Conservation (phyloP, 2,113 vertebrate genomes). For the Rhombomys opimus region DNA sequence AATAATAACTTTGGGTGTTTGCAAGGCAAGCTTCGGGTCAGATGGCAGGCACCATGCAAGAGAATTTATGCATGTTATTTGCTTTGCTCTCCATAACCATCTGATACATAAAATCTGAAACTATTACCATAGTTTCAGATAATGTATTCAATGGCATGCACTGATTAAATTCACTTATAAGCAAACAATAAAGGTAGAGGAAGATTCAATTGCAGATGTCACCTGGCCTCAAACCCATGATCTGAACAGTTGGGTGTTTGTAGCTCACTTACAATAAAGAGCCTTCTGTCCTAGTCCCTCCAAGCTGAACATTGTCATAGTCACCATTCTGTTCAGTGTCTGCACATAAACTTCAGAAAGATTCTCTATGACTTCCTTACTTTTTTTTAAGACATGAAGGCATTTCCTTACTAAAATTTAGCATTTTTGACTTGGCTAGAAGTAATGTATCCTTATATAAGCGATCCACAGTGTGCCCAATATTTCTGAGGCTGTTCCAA, state of each 20-base stretch:
- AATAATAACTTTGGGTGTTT: not conserved
- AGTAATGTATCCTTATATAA: constrained; percentile 74
- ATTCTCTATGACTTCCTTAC: not conserved
- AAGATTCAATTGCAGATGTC: not conserved
- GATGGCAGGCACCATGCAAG: not conserved
- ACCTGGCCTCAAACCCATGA: not conserved
- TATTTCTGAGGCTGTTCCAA: constrained; percentile 75
- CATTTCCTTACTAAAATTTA: constrained; percentile 3
- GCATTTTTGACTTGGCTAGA: constrained; percentile 61
- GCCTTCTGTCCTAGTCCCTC: not conserved
- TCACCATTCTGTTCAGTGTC: not conserved
- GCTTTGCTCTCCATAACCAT: not conserved
- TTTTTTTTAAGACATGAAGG: constrained; percentile 45
- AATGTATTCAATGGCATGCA: not conserved
- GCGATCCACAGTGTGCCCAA: constrained; percentile 81
- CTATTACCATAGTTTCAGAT: constrained; percentile 5
- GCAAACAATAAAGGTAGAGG: not conserved
- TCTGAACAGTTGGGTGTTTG: not conserved
- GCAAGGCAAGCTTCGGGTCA: not conserved
- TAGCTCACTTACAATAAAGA: not conserved
- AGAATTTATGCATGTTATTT: not conserved
- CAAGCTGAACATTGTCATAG: not conserved
- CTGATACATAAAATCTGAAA: not conserved
- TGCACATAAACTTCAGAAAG: not conserved
- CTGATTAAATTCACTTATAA: not conserved